Percentiles rank a stretch among this genome's conserved stretches.
Conservation (phyloP, 2,113 vertebrate genomes). For the Parus major region DNA sequence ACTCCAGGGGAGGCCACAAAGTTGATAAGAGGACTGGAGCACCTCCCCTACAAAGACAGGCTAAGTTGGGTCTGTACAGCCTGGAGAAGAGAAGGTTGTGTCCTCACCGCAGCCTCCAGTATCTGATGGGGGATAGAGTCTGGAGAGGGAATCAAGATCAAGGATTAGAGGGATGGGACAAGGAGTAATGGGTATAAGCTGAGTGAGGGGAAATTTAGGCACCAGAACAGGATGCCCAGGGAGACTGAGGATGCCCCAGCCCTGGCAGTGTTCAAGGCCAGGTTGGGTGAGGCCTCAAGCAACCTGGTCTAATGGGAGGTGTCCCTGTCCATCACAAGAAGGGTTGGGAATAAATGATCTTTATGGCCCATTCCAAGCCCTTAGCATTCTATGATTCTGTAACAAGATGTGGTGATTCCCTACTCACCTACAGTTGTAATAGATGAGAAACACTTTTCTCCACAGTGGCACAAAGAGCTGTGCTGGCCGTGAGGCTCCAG, state of each 20-base stretch:
- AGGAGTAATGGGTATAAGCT: background rate
- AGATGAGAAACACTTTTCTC: background rate
- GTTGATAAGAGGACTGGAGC: background rate
- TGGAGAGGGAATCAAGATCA: too few relatives aligned
- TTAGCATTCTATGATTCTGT: background rate
- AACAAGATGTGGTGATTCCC: background rate
- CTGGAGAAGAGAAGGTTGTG: background rate
- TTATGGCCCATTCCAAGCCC: too few relatives aligned
- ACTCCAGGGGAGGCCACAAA: background rate
- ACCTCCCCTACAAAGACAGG: too few relatives aligned
- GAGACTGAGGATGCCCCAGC: background rate
- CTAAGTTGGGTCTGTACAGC: background rate
- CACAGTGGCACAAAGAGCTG: background rate
- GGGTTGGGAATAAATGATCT: too few relatives aligned
- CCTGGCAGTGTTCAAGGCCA: background rate
- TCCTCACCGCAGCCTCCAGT: background rate
- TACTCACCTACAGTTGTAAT: background rate
- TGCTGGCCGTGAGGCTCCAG: background rate
- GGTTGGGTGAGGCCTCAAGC: background rate
- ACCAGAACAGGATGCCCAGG: background rate
- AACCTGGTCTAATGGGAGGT: background rate
- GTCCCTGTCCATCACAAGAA: fast-evolving
- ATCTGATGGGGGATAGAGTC: background rate
- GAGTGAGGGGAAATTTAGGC: background rate
- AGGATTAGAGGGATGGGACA: background rate